Evolutionary conservation across 2,888 invertebrate genomes (phyloP).

Genomic region (Crematogaster levior): DNA sequence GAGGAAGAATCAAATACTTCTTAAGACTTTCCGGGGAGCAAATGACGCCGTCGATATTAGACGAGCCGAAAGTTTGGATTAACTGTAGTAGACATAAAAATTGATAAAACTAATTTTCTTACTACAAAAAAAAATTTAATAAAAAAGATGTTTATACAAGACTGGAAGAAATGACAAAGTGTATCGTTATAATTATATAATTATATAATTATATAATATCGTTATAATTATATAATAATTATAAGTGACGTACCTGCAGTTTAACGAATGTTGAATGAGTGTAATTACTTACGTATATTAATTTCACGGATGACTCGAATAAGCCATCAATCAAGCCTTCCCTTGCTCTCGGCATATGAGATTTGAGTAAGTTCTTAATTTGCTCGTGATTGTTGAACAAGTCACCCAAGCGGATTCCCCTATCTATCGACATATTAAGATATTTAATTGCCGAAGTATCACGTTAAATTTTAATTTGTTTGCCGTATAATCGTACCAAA

Average conservation of each 20-base stretch:
- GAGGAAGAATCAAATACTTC: conserved; percentile 77
- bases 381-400: conserved; percentile 86
- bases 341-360: conserved; percentile 83
- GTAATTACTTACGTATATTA: conserved; percentile 86
- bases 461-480: conserved; percentile 8
- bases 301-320: conserved; percentile 86
- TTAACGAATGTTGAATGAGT: background rate
- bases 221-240: no score
- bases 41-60: conserved; percentile 78
- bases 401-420: conserved; percentile 87
- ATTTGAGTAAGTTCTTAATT: conserved; percentile 84
- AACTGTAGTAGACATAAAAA: conserved; percentile 68
- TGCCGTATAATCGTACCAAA: conserved; percentile 84
- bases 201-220: no score
- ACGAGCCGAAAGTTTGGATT: conserved; percentile 80
- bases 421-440: conserved; percentile 81
- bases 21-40: conserved; percentile 79
- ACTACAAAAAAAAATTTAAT: background rate
- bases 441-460: background rate
- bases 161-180: background rate
- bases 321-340: conserved; percentile 85
- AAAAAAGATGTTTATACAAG: background rate
- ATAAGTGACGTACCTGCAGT: background rate
- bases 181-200: background rate
- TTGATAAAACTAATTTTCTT: conserved; percentile 1